phyloP scores from a whole-genome alignment of 2,888 invertebrate species.

The Drosophila leonis region DNA sequence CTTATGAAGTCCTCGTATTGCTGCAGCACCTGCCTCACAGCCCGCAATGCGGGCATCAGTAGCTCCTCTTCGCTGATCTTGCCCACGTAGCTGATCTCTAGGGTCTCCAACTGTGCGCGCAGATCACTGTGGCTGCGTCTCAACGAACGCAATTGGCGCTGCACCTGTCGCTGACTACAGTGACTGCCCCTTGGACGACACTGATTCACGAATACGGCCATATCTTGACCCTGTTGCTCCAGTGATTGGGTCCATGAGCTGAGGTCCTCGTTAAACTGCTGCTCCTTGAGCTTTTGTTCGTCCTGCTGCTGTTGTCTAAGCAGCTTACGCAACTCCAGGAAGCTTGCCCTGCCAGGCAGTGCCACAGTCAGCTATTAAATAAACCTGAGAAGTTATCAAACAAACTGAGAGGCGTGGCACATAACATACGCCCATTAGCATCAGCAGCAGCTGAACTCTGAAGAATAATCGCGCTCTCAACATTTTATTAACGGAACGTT shows the following conservation, averaged over 20 bases:
- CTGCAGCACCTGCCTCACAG: constrained; percentile 25
- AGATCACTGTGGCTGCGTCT: constrained; percentile 41
- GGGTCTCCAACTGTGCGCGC: constrained; percentile 42
- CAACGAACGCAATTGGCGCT: constrained; percentile 43
- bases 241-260: constrained; percentile 42
- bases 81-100: constrained; percentile 42
- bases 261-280: constrained; percentile 46
- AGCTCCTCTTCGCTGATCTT: constrained; percentile 33
- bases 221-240: constrained; percentile 32
- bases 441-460: constrained; percentile 15
- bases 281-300: background rate
- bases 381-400: constrained; percentile 5
- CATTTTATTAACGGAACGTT: constrained; percentile 47
- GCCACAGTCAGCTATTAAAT: constrained; percentile 33
- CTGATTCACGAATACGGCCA: constrained; percentile 47
- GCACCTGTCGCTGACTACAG: constrained; percentile 46
- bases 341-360: constrained; percentile 26
- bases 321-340: constrained; percentile 50
- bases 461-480: constrained; percentile 20
- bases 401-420: background rate
- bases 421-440: constrained; percentile 42
- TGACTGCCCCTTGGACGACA: constrained; percentile 47
- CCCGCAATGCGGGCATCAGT: constrained; percentile 41
- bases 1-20: constrained; percentile 45
- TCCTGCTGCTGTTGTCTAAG: constrained; percentile 37